phyloP scores from a whole-genome alignment of 2,888 invertebrate species.

The Drosophila subquinaria region DNA sequence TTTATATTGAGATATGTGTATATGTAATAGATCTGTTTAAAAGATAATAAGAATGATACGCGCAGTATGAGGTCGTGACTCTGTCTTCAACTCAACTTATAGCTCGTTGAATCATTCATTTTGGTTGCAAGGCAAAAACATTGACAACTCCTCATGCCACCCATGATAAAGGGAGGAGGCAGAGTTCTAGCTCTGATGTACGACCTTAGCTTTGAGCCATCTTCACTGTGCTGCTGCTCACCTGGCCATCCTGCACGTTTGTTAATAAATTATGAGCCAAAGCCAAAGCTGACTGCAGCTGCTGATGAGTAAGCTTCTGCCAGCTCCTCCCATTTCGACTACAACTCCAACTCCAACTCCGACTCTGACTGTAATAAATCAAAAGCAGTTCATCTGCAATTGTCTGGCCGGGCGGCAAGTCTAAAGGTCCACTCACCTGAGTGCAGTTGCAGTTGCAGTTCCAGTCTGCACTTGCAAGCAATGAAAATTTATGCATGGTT shows the following conservation, averaged over 20 bases:
- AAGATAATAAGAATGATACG: neutral
- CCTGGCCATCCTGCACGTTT: constrained; percentile 34
- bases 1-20: constrained; percentile 5
- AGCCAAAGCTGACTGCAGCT: constrained; percentile 68
- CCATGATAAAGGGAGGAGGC: neutral
- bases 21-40: constrained; percentile 5
- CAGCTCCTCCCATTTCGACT: constrained; percentile 24
- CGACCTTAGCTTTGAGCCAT: constrained; percentile 26
- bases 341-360: constrained; percentile 7
- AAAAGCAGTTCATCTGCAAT: constrained; percentile 80
- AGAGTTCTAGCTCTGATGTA: constrained; percentile 23
- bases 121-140: constrained; percentile 10
- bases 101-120: constrained; percentile 29
- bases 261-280: constrained; percentile 80
- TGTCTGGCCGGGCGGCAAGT: constrained; percentile 52
- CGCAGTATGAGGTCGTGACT: constrained; percentile 12
- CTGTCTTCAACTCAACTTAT: neutral
- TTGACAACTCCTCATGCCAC: constrained; percentile 39
- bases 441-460: constrained; percentile 15
- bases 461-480: constrained; percentile 46
- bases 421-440: constrained; percentile 19
- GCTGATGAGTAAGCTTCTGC: constrained; percentile 68
- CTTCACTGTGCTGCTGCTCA: constrained; percentile 13
- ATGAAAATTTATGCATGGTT: constrained; percentile 83
- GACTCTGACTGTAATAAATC: constrained; percentile 73